A percentile compares a stretch with the other conserved stretches of the same genome.
These are phyloP conservation scores for Drosophila bunnanda DNA, from an alignment of 2,888 invertebrate genomes.

Conservation along the genomic window DNA sequence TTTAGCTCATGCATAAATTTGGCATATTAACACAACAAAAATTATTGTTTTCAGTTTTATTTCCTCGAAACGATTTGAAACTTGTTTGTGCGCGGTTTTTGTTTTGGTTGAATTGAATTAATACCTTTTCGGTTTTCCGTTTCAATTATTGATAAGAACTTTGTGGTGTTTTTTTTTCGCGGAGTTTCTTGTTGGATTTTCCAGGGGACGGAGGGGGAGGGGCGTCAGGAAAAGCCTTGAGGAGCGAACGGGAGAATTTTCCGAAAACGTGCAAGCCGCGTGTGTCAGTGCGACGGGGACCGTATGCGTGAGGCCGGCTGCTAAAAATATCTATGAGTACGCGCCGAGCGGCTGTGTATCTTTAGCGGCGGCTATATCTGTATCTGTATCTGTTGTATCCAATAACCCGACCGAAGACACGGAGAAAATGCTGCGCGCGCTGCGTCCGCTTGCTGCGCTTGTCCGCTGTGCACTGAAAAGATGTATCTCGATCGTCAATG, in stretches of 20 bases:
- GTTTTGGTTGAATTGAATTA: slow-evolving; percentile 34
- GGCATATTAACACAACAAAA: slow-evolving; percentile 59
- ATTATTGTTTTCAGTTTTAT: slow-evolving; percentile 57
- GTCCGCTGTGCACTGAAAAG: slow-evolving; percentile 79
- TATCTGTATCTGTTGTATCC: slow-evolving; percentile 62
- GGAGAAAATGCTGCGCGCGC: slow-evolving; percentile 59
- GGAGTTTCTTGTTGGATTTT: slow-evolving; percentile 5
- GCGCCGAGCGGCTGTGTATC: slow-evolving; percentile 58
- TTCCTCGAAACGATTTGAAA: slow-evolving; percentile 57
- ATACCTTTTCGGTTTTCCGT: slow-evolving; percentile 27
- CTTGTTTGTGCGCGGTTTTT: slow-evolving; percentile 24
- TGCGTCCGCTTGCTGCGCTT: slow-evolving; percentile 80
- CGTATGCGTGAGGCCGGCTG: slow-evolving; percentile 66
- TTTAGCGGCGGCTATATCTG: slow-evolving; percentile 34
- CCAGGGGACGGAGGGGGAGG: neutral
- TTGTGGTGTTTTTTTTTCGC: slow-evolving; percentile 8
- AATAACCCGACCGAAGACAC: slow-evolving; percentile 75
- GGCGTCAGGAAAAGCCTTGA: slow-evolving; percentile 52
- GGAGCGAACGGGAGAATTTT: slow-evolving; percentile 44
- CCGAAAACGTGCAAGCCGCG: slow-evolving; percentile 77
- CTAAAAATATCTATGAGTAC: slow-evolving; percentile 77
- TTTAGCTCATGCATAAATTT: slow-evolving; percentile 70
- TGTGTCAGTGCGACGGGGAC: slow-evolving; percentile 63
- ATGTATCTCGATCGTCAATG: slow-evolving; percentile 61
- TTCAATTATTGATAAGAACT: slow-evolving; percentile 32